Evolutionary conservation across 2,113 vertebrate genomes (phyloP).

Genomic region (rat (Rattus norvegicus)): GRCr8 NC_086023.1:124638501-124639000

Average conservation of each 20-base stretch:
- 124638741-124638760: neutral
- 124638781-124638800: neutral
- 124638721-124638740: neutral
- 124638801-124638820: neutral
- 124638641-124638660: neutral
- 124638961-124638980: neutral
- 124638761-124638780: neutral
- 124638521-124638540: neutral
- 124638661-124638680: neutral
- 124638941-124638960: neutral
- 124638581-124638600: neutral
- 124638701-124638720: neutral
- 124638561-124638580: neutral
- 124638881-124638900: neutral
- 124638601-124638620: neutral
- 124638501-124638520: neutral
- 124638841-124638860: neutral
- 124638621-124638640: rapidly evolving
- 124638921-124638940: neutral
- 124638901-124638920: neutral
- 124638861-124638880: rapidly evolving
- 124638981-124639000: neutral
- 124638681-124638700: neutral
- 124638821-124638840: neutral
- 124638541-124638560: neutral